Evolutionary conservation across 2,113 vertebrate genomes (phyloP).

Genomic region (Alligator mississippiensis): DNA sequence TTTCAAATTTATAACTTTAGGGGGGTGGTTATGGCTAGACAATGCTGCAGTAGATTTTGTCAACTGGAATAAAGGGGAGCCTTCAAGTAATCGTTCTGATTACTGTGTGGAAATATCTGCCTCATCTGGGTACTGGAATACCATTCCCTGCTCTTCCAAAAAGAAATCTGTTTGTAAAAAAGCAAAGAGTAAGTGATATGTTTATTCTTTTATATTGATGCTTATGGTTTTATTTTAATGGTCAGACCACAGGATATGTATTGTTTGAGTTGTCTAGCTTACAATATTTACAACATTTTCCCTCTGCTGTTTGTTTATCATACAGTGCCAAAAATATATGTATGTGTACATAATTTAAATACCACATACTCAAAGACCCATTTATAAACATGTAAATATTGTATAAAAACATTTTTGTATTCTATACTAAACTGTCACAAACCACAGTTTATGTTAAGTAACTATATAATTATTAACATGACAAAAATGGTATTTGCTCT

Average conservation of each 20-base stretch:
- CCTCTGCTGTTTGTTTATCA: neutral
- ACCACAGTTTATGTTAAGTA: neutral
- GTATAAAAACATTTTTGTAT: neutral
- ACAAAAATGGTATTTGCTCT: neutral
- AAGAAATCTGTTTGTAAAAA: slow-evolving; percentile 90
- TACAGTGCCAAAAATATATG: neutral
- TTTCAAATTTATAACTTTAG: slow-evolving; percentile 6
- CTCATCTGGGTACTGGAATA: slow-evolving; percentile 79
- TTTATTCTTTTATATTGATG: neutral
- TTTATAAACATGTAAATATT: neutral
- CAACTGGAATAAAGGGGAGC: slow-evolving; percentile 84
- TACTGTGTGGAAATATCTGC: slow-evolving; percentile 82
- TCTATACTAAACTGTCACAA: neutral
- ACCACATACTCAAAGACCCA: neutral
- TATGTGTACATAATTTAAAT: neutral
- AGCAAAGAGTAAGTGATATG: slow-evolving; percentile 82
- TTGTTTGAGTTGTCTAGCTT: neutral
- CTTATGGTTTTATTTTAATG: neutral
- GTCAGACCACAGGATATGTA: neutral
- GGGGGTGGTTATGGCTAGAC: slow-evolving; percentile 88
- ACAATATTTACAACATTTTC: neutral
- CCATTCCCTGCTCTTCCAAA: slow-evolving; percentile 78
- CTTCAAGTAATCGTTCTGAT: slow-evolving; percentile 43
- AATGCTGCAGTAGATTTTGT: slow-evolving; percentile 84
- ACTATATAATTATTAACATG: neutral